Evolutionary conservation across 2,113 vertebrate species (phyloP), one percentile per base, ranked within the genome.

Genomic region (Cygnus atratus): DNA sequence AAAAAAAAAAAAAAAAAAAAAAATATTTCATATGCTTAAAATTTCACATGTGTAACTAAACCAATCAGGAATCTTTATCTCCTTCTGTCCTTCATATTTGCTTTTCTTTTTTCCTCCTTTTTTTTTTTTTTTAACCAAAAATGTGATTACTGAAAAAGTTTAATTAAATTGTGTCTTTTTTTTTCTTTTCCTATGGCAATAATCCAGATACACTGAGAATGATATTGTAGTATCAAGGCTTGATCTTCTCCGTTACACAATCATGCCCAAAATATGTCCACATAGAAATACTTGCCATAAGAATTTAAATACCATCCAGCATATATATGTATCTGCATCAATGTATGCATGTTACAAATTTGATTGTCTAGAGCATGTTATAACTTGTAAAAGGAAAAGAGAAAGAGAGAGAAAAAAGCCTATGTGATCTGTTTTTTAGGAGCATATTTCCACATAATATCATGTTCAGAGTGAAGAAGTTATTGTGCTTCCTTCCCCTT

Each of bases 181-280:
- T 20, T 20, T 46, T 92, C 67, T 80, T 31, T 17, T 52, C 24
- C 37, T 63, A 19, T 39, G 39, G 39, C 31, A 12, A 68, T 25
- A 46, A 22, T 12, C 19, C 75, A n/a, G 6, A 18, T 33, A 18
- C 14, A 5, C 8, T 43, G 10, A 58, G 11, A 52, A 29, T 20
- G 18, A 68, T 80, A 76, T 88, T 2, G 2, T 4, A 10, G 3
- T 1, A 17, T 65, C 33, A 57, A 68, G 25, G 11, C 9, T 43
- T 0, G 0, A 18, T 55, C 6, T 3, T 48, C 14, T 82, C 28
- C 22, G 2, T 67, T 59, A 33, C 57, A n/a, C 20, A 58, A 1
- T 21, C 21, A 41, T 95, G 33, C 12, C 18, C 35, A 54, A 58
- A 65, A 13, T 3, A 43, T 65, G 11, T 6, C 2, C 21, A 31